Conservation (phyloP, 2,888 invertebrate genomes). For the Cynaeus angustus region DNA sequence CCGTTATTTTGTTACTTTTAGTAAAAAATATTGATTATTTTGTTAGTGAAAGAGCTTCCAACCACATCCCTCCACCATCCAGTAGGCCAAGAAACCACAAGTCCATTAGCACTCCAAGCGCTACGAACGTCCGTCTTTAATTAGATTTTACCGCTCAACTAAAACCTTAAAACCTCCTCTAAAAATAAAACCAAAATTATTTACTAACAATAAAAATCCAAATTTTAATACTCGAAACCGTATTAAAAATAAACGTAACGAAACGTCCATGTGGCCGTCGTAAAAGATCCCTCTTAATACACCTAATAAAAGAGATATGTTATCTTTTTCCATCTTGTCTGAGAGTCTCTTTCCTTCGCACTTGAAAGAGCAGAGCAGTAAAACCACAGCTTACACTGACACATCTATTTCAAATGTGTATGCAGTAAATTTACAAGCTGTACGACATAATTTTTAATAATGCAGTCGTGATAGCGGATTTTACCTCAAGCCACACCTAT, state of each 20-base stretch:
- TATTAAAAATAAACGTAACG: conserved; percentile 34
- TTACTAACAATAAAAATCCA: conserved; percentile 16
- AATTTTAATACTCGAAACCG: conserved; percentile 20
- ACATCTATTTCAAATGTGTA: conserved; percentile 35
- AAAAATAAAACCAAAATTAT: conserved; percentile 25
- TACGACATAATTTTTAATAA: conserved; percentile 25
- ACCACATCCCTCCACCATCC: too few species aligned
- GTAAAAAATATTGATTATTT: conserved; percentile 14
- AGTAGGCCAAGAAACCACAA: too few species aligned
- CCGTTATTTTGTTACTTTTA: conserved; percentile 10
- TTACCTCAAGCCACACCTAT: conserved; percentile 2
- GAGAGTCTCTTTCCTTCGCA: conserved; percentile 19
- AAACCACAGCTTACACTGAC: conserved; percentile 32
- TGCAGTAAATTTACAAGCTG: conserved; percentile 32
- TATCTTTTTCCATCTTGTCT: conserved; percentile 10
- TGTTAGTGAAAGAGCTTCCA: too few species aligned
- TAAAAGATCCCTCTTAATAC: conserved; percentile 39
- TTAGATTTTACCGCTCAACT: conserved; percentile 23
- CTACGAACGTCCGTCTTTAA: conserved; percentile 6
- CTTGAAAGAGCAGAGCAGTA: conserved; percentile 16
- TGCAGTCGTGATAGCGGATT: conserved; percentile 10
- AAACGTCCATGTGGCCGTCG: conserved; percentile 37
- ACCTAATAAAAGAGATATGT: conserved; percentile 30
- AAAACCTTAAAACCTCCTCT: conserved; percentile 2
- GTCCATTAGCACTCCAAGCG: conserved; percentile 8